Base-by-base conservation (phyloP, 2,797 vertebrate species). In the Chelon labrosus region DNA sequence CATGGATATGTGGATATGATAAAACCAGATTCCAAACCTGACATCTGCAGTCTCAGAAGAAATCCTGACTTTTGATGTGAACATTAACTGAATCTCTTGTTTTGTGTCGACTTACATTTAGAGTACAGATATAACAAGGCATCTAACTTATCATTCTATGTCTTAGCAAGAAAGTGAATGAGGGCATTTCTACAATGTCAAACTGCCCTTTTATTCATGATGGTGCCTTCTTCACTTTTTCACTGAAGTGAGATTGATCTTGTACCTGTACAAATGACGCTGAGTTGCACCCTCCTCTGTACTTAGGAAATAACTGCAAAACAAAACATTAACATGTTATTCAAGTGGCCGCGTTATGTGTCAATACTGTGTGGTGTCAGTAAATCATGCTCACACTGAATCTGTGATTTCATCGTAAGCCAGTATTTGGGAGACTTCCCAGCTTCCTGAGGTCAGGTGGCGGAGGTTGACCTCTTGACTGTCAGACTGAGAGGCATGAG, bases 391-490 rank as follows among this genome's bases (percentile, higher is more conserved):
- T 91, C 68, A 95, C 94, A 94, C 52, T 9, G 72, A 76, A 44
- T 85, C 61, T 10, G 51, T 57, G 31, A 5, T 80, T 75, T 95
- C 87, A 16, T 94, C 92, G 6, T 87, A 93, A 4, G 82, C 85
- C 67, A 93, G 69, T 42, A 94, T 85, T 3, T 79, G 64, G 52
- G 89, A 80, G 13, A 95, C 94, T n/a, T 95, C 94, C 94, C 94
- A 95, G 86, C 79, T 89, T 31, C 94, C 94, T 5, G 93, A 95
- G 55, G 93, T 94, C 75, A 95, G 84, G 77, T 92, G 92, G 1
- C 77, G 89, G 25, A 94, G 19, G 55, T 60, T 92, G 62, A 88
- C 79, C 53, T 92, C 88, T 65, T 85, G 71, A 62, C 74, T 84
- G 2, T 85, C 72, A 5, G 74, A 68, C 92, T 93, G 83, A 50